phyloP scores from a whole-genome alignment of 1,140 invertebrate species.

The Rhopalosiphum maidis region DNA sequence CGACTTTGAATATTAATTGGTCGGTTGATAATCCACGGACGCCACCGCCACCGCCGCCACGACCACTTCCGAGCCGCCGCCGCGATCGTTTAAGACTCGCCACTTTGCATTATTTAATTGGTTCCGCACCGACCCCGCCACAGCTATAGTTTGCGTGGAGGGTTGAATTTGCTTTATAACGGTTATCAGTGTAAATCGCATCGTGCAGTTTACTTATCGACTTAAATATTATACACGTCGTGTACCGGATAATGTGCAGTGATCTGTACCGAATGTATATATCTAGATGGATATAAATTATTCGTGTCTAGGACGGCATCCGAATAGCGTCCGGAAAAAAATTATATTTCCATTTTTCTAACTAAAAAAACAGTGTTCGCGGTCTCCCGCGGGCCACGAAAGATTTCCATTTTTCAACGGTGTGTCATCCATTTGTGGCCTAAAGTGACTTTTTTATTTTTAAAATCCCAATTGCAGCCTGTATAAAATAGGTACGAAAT shows the following conservation, averaged over 20 bases:
- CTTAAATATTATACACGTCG: background rate
- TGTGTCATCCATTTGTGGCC: too few species aligned
- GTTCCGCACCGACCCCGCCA: background rate
- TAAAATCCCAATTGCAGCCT: too few species aligned
- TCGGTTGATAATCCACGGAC: constrained; percentile 31
- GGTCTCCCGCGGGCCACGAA: background rate
- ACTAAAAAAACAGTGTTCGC: background rate
- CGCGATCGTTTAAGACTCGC: constrained; percentile 50
- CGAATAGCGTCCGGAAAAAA: background rate
- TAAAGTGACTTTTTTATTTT: too few species aligned
- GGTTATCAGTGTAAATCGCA: constrained; percentile 31
- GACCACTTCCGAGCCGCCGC: background rate
- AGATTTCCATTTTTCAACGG: background rate
- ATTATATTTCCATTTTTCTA: background rate
- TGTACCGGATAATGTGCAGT: background rate
- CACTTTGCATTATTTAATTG: constrained; percentile 57
- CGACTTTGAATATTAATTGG: constrained; percentile 55
- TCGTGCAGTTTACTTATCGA: background rate
- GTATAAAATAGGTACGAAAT: too few species aligned
- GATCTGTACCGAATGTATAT: background rate
- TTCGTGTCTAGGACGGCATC: background rate
- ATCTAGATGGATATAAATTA: background rate
- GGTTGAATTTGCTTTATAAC: background rate
- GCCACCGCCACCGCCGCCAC: background rate
- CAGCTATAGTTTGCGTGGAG: background rate